Evolutionary conservation across 2,113 vertebrate species (phyloP).

Genomic region (Aplodontia rufa): DNA sequence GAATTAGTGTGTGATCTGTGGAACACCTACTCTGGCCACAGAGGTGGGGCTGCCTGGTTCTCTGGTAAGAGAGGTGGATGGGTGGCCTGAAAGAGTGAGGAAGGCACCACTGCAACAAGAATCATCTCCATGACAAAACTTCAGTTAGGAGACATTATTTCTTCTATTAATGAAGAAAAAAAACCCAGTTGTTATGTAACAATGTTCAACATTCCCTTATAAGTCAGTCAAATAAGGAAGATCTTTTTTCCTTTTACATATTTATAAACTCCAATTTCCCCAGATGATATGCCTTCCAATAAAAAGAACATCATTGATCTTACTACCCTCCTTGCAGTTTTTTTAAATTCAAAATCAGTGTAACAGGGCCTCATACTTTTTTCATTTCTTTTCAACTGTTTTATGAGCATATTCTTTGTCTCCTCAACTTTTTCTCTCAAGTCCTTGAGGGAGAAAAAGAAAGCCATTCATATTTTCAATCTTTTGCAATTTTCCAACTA

Average conservation of each 20-base stretch:
- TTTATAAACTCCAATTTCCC: background rate
- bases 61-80: background rate
- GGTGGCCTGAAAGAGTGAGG: background rate
- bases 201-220: background rate
- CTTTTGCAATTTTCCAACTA: background rate
- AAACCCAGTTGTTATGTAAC: background rate
- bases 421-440: background rate
- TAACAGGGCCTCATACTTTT: background rate
- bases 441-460: background rate
- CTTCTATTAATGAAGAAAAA: background rate
- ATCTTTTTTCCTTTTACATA: background rate
- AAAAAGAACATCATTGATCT: background rate
- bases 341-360: background rate
- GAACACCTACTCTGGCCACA: background rate
- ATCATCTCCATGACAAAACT: background rate
- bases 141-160: background rate
- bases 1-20: background rate
- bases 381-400: background rate
- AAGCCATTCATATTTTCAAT: background rate
- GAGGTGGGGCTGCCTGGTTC: background rate
- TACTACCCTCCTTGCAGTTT: background rate
- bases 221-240: background rate
- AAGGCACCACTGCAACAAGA: background rate
- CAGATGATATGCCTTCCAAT: background rate
- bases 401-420: background rate